Conservation (phyloP, 2,888 invertebrate species). For the Drosophila mimica region DNA sequence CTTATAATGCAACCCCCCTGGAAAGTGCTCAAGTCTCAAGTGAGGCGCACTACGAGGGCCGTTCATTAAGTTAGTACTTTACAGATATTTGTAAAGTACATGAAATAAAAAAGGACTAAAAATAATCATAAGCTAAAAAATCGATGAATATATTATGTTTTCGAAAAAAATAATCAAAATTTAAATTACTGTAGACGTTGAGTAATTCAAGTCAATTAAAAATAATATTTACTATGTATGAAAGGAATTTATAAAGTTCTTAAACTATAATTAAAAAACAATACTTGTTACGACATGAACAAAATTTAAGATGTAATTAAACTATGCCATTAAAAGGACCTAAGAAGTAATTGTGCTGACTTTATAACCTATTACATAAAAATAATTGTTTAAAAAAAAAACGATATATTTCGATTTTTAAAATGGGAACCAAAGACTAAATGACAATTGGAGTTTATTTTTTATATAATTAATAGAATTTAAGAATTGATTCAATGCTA, state of each 20-base stretch:
- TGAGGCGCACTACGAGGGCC: conserved; percentile 35
- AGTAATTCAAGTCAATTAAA: background rate
- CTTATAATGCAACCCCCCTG: conserved; percentile 61
- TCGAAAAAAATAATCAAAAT: background rate
- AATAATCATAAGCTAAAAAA: background rate
- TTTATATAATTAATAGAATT: background rate
- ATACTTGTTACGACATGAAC: background rate
- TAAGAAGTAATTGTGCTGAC: background rate
- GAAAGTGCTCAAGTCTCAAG: conserved; percentile 50
- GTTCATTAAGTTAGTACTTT: background rate
- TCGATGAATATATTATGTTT: background rate
- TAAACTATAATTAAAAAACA: background rate
- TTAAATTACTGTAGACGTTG: background rate
- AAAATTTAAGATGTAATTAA: background rate
- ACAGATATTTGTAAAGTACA: background rate
- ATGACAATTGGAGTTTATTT: background rate
- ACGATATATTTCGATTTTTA: too few species aligned
- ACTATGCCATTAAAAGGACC: background rate
- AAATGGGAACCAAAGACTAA: background rate
- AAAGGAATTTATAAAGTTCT: background rate
- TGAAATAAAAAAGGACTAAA: background rate
- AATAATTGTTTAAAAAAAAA: background rate
- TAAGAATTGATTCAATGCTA: background rate
- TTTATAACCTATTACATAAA: background rate
- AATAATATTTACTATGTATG: background rate